These are phyloP conservation scores for Trachymyrmex cornetzi DNA, from an alignment of 1,140 invertebrate genomes.

Conservation along the genomic window DNA sequence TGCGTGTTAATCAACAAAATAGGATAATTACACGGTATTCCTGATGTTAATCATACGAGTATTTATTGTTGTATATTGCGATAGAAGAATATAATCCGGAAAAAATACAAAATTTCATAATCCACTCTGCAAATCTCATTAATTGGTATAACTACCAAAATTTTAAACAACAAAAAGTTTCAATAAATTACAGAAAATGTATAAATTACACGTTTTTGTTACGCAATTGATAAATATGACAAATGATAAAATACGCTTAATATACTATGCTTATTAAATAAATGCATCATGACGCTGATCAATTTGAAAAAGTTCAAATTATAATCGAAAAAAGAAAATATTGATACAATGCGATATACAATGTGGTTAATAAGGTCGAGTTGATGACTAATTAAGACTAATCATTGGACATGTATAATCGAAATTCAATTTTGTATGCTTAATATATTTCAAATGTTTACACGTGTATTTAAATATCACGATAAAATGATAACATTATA, in stretches of 20 bases:
- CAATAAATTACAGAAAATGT: neutral
- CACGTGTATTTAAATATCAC: neutral
- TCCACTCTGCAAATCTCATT: neutral
- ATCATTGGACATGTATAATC: conserved; percentile 12
- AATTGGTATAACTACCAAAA: neutral
- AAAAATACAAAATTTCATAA: neutral
- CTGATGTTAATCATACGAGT: too few species aligned
- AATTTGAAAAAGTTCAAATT: neutral
- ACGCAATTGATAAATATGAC: neutral
- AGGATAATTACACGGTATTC: too few species aligned
- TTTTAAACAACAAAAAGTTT: neutral
- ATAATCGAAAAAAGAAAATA: neutral
- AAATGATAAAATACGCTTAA: neutral
- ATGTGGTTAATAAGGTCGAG: neutral
- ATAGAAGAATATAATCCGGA: neutral
- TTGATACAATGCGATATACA: neutral
- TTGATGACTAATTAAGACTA: neutral
- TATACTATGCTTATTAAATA: conserved; percentile 4
- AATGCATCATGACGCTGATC: neutral
- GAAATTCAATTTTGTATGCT: neutral
- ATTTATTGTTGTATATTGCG: neutral
- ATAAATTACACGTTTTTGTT: neutral
- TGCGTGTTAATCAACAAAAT: too few species aligned
- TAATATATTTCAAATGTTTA: neutral
- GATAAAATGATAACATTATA: conserved; percentile 1